A percentile compares a stretch with the other conserved stretches of the same genome.
Evolutionary conservation across 2,797 vertebrate genomes (phyloP).

Genomic region (Alca torda): DNA sequence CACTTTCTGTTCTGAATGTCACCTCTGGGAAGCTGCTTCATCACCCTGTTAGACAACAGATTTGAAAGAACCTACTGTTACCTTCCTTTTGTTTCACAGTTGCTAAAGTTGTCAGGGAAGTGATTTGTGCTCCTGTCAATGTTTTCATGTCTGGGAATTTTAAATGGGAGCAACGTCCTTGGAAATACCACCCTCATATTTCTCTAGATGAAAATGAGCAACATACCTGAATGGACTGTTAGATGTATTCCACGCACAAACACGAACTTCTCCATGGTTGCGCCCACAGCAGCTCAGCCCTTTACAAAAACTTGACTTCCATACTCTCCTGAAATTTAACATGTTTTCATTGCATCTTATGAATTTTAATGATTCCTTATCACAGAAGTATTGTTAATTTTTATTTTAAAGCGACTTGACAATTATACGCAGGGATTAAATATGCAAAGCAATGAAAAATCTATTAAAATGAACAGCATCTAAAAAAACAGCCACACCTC

Average conservation of each 20-base stretch:
- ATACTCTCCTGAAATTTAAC: not conserved
- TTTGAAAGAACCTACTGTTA: not conserved
- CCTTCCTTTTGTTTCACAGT: not conserved
- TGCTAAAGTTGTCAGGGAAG: not conserved
- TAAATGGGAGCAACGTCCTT: not conserved
- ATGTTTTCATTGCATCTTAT: not conserved
- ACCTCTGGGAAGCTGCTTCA: not conserved
- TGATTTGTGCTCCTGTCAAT: not conserved
- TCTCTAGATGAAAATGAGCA: not conserved
- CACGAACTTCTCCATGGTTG: not conserved
- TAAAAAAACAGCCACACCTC: not conserved
- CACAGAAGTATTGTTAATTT: not conserved
- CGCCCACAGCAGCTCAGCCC: not conserved
- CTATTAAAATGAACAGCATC: not conserved
- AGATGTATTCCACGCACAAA: not conserved
- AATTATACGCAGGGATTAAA: accelerated
- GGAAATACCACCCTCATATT: not conserved
- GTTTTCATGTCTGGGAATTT: not conserved
- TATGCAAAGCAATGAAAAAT: not conserved
- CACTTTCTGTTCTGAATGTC: not conserved
- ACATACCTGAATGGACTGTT: not conserved
- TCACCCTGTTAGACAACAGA: not conserved
- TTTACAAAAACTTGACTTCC: constrained; percentile 27
- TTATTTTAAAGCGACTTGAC: not conserved
- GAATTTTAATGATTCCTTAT: not conserved